Evolutionary conservation across 2,888 invertebrate species (phyloP), one percentile per base, ranked within the genome.

Genomic region (Cyrtodaria siliqua): DNA sequence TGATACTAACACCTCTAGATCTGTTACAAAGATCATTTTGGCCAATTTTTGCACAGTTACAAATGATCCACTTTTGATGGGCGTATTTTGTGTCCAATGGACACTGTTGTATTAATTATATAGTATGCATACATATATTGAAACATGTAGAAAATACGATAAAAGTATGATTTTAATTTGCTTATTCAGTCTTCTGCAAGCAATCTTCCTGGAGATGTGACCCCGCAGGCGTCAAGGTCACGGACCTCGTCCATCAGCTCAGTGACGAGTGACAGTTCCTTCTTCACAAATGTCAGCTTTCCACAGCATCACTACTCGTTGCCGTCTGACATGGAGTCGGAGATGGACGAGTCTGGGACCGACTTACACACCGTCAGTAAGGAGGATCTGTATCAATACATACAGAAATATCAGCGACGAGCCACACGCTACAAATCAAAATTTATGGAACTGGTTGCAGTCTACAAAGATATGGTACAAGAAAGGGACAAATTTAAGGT

Each of bases 401-500:
- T 89, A 40, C 88, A 88, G 74, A 85, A 87, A 60, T 89, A 86
- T 71, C 88, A 90, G 66, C 78, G 87, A 14, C 73, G 90, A 33
- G 86, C 88, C n/a, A 77, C 86, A 49, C 86, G 87, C 47, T 90
- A 90, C 61, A 90, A 90, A 67, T 79, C 86, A 20, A 89, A 89
- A 59, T 90, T 88, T 63, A 88, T 87, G 86, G 90, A 90, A 84
- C 78, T 89, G 23, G 88, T 82, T 23, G 67, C 85, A 33, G 83
- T 86, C 6, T 90, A 89, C 66, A 88, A 89, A 60, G 90, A 90
- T 38, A 80, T 87, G 73, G 55, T 86, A 2, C 86, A 85, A 63
- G 90, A 90, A 61, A 83, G 87, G 67, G 89, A 90, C 56, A 90
- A 90, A 55, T 77, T 89, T 26, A 90, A 89, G 87, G 89, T 89